Percentiles rank a stretch among this genome's conserved stretches.
These are phyloP conservation scores for Vidua macroura DNA, from an alignment of 2,113 vertebrate genomes.

Conservation along the genomic window DNA sequence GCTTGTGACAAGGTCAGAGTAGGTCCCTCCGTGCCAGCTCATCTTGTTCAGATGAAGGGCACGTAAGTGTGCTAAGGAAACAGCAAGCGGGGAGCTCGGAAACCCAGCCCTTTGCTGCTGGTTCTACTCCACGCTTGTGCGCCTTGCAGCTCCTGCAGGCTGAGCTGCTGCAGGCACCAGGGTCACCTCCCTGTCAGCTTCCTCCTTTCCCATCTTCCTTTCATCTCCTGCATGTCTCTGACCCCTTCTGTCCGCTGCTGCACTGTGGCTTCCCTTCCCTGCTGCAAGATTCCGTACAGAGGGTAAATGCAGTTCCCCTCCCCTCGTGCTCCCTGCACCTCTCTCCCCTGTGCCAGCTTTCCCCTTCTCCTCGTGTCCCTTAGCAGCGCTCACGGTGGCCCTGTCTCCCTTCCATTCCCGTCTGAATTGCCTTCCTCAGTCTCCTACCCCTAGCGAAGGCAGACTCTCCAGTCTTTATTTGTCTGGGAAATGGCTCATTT, in stretches of 20 bases:
- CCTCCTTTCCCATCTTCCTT: not conserved
- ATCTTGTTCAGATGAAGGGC: not conserved
- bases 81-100: not conserved
- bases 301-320: not conserved
- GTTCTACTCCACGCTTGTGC: not conserved
- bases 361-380: not conserved
- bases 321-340: not conserved
- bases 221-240: not conserved
- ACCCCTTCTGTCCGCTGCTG: not conserved
- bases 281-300: not conserved
- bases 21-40: not conserved
- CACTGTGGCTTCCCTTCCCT: not conserved
- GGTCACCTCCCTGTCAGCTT: not conserved
- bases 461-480: conserved; percentile 20
- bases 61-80: not conserved
- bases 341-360: not conserved
- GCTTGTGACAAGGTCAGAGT: not conserved
- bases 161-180: not conserved
- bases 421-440: not conserved
- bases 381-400: not conserved
- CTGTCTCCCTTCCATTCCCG: not conserved
- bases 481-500: conserved; percentile 57
- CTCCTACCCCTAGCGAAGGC: not conserved
- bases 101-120: not conserved
- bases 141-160: not conserved